phyloP scores from a whole-genome alignment of 2,113 vertebrate species.

The Phylloscopus trochilus region DNA sequence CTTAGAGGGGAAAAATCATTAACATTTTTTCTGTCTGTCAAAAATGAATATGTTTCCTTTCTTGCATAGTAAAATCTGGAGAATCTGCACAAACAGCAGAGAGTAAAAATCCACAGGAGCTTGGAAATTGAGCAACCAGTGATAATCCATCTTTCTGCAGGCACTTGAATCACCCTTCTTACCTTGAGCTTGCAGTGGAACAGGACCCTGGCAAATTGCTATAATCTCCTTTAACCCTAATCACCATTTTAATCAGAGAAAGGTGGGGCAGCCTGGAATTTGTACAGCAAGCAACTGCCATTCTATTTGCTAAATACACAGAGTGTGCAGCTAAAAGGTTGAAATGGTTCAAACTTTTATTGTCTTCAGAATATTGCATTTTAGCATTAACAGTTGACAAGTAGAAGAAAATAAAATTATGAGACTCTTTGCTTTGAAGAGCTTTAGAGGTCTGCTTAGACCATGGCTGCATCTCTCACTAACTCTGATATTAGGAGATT shows the following conservation, averaged over 20 bases:
- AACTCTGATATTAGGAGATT: neutral
- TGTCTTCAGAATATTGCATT: conserved; percentile 35
- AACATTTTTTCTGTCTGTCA: neutral
- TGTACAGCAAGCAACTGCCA: neutral
- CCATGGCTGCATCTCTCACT: neutral
- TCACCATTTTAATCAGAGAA: conserved; percentile 41
- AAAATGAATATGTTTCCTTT: neutral
- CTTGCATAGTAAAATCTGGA: neutral
- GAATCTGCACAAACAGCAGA: neutral
- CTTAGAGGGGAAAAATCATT: neutral
- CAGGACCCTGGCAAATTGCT: conserved; percentile 19
- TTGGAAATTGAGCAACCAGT: neutral
- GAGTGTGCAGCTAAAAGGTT: neutral
- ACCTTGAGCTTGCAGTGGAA: neutral
- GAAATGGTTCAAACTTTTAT: conserved; percentile 14
- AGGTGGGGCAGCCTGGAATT: neutral
- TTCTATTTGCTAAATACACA: conserved; percentile 11
- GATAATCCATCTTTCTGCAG: neutral
- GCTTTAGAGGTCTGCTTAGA: neutral
- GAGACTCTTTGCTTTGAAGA: neutral
- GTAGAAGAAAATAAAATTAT: conserved; percentile 13
- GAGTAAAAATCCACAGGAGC: neutral
- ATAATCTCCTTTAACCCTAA: conserved; percentile 34
- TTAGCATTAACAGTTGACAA: conserved; percentile 15
- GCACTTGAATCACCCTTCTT: neutral